Percentiles rank a stretch among this genome's conserved stretches.
Conservation (phyloP, 1,140 invertebrate species). For the Berghia stephanieae region DNA sequence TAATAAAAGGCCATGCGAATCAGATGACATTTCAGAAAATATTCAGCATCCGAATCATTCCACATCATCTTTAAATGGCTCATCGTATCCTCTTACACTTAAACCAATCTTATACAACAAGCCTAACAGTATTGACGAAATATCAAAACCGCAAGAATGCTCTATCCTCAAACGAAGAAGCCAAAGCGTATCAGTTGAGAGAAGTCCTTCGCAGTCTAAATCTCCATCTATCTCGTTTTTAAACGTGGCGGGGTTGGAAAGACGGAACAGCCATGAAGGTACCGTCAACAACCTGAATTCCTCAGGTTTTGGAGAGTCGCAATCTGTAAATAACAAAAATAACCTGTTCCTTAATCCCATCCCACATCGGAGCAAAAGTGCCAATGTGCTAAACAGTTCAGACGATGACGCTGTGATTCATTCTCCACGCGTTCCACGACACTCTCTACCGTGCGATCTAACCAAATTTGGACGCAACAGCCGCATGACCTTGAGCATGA, state of each 20-base stretch:
- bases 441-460: conserved; percentile 31
- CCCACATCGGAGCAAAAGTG: conserved; percentile 35
- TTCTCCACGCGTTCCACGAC: conserved; percentile 16
- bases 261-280: conserved; percentile 18
- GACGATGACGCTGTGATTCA: not conserved
- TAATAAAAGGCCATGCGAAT: no score
- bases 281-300: no score
- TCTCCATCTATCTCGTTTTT: not conserved
- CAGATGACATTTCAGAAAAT: no score
- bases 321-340: no score
- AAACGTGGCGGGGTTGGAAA: not conserved
- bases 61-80: no score
- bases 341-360: not conserved
- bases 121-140: no score
- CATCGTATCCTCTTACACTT: no score
- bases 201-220: not conserved
- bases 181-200: conserved; percentile 5
- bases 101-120: no score
- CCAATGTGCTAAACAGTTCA: conserved; percentile 26
- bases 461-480: conserved; percentile 27
- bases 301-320: no score
- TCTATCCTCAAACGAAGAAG: no score
- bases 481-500: conserved; percentile 49
- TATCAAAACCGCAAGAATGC: no score
- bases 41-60: no score